A percentile compares a stretch with the other conserved stretches of the same genome.
Conservation (phyloP, 2,113 vertebrate species). For the Syrrhaptes paradoxus region DNA sequence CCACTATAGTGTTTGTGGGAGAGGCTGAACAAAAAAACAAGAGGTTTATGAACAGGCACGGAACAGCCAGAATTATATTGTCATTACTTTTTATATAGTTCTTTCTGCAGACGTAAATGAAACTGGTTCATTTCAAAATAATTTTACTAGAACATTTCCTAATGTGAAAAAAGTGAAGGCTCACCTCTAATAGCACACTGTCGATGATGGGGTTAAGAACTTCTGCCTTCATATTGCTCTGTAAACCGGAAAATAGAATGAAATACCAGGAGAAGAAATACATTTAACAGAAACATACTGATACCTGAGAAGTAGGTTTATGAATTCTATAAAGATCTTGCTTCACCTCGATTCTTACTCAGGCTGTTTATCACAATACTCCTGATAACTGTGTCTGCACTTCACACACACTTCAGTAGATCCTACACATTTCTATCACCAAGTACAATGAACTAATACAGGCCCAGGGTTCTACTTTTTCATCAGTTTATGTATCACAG, state of each 20-base stretch:
- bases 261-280: background rate
- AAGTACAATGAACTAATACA: background rate
- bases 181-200: conserved; percentile 89
- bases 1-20: conserved; percentile 25
- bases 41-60: background rate
- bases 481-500: background rate
- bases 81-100: background rate
- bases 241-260: conserved; percentile 45
- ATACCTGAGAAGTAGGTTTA: background rate
- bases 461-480: background rate
- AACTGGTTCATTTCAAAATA: background rate
- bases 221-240: conserved; percentile 92
- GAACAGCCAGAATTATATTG: background rate
- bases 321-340: background rate
- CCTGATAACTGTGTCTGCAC: background rate
- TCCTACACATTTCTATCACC: background rate
- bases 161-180: background rate
- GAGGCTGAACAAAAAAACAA: background rate
- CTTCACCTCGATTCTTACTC: background rate
- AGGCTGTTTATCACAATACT: background rate
- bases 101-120: background rate
- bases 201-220: conserved; percentile 88
- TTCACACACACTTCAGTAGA: background rate
- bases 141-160: background rate
- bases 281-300: background rate